Percentiles rank a stretch among this genome's conserved stretches.
Evolutionary conservation across 1,140 invertebrate species (phyloP).

Genomic region (Argopecten irradians): DNA sequence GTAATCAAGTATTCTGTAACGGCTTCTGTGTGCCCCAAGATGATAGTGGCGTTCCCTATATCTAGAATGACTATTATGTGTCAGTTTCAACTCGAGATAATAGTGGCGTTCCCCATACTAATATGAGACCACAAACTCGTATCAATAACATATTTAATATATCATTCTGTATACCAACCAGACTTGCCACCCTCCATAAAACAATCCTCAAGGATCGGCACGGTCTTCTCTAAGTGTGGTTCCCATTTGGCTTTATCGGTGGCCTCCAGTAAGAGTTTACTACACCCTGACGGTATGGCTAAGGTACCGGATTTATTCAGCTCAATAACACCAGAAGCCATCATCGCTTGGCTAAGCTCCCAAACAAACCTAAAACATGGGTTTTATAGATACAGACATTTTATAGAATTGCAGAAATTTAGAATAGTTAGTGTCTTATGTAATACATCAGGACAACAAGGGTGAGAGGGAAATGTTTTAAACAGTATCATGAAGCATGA

Average conservation of each 20-base stretch:
- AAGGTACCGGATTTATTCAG: neutral
- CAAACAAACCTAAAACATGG: neutral
- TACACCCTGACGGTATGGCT: neutral
- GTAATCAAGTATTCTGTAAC: no score
- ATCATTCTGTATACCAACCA: neutral
- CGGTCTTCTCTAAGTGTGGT: neutral
- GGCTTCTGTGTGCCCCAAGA: no score
- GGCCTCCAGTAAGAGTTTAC: neutral
- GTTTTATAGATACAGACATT: neutral
- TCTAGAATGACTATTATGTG: no score
- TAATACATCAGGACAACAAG: no score
- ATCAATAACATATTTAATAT: no score
- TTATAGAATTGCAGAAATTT: neutral
- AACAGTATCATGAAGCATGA: neutral
- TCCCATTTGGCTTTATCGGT: neutral
- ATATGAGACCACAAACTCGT: no score
- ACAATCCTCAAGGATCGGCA: neutral
- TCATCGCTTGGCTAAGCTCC: neutral
- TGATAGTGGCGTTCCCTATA: no score
- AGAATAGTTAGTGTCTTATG: neutral
- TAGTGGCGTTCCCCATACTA: no score
- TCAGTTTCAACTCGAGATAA: no score
- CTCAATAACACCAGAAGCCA: neutral
- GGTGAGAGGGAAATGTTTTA: neutral
- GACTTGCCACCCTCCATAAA: neutral